Base-by-base conservation (phyloP, 2,797 vertebrate genomes). In the Syngnathus acus region DNA sequence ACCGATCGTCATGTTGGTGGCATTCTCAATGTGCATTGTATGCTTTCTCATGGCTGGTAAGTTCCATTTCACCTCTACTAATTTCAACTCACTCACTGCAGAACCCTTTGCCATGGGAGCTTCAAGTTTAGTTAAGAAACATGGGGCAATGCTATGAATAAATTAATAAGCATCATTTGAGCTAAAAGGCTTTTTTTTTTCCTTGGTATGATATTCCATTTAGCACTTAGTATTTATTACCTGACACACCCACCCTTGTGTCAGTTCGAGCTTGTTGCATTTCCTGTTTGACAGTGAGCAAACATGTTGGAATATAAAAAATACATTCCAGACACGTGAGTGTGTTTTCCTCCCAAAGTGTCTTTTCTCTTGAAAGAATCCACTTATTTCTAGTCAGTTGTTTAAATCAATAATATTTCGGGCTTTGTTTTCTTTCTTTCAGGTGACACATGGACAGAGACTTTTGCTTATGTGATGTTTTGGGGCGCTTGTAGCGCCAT, bases 11-110 rank as follows among this genome's bases (percentile, higher is more conserved):
- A 97, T 99, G 97, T 88, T 99, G 64, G 95, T 98, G 81, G 95
- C 96, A 23, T 98, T 99, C 78, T 98, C 96, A 55, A 99, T 99
- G 96, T 98, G 96, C 87, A 95, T 99, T 77, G 94, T 98, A 84
- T 96, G 94, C 82, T 86, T 98, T 73, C 93, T 99, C 13, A 95
- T 95, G 94, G 94, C 96, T 65, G 97, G 97, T 98, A 90, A 92
- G 95, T 89, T 65, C 8, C 10, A 39, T 6, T 62, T 32, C 32
- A 51, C 21, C 50, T 21, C 19, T 9, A n/a, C 50, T 10, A 23
- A 39, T 65, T n/a, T 63, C 23, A 45, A 47, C 43, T 3, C n/a
- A 47, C 43, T 3, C n/a, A 3, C 17, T 47, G 6, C 23, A 5
- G 9, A 58, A 58, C 16, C 23, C 26, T 32, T 26, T 32, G 55